Evolutionary conservation across 2,113 vertebrate genomes (phyloP).

Genomic region (Macrotis lagotis): DNA sequence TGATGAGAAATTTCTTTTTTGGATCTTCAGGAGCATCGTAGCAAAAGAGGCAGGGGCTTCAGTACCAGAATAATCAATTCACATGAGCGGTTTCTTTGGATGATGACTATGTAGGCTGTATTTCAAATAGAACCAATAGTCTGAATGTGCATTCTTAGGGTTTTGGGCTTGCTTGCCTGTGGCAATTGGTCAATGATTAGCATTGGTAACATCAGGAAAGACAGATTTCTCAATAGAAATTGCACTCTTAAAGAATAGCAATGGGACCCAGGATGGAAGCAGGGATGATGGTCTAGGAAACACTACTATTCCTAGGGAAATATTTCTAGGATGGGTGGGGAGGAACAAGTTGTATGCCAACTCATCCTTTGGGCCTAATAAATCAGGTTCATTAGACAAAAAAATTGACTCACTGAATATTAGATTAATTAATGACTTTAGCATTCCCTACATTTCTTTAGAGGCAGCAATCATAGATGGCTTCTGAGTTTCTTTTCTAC

Average conservation of each 20-base stretch:
- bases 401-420: neutral
- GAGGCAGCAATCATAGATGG: neutral
- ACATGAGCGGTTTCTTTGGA: neutral
- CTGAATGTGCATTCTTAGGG: neutral
- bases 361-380: neutral
- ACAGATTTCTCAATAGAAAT: no score
- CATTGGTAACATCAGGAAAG: neutral
- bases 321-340: neutral
- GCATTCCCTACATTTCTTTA: neutral
- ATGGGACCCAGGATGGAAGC: neutral
- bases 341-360: neutral
- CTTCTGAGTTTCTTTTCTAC: slow-evolving; percentile 25
- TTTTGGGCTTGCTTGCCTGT: neutral
- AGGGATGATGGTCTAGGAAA: neutral
- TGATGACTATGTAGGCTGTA: neutral
- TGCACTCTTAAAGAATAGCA: neutral
- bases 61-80: neutral
- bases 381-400: neutral
- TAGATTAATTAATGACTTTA: neutral
- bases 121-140: neutral
- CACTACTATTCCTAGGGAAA: neutral
- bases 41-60: neutral
- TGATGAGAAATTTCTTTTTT: neutral
- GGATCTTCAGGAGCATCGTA: neutral
- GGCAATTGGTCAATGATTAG: neutral